These are phyloP conservation scores for Rhorus exstirpatorius DNA, from an alignment of 2,888 invertebrate species.

Conservation along the genomic window DNA sequence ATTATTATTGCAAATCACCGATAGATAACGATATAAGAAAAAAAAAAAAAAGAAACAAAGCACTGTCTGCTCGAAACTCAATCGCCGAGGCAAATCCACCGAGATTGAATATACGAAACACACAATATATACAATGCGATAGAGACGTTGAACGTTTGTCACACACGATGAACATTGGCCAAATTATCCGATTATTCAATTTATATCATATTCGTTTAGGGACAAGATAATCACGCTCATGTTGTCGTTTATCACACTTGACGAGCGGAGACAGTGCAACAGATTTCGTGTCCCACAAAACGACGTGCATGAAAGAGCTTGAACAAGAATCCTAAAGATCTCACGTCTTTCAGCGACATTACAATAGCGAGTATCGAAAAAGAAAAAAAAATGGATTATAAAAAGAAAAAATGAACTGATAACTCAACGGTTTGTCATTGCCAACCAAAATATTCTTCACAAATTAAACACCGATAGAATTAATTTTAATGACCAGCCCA, in stretches of 20 bases:
- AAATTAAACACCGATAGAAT: too few species aligned
- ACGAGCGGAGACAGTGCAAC: not conserved
- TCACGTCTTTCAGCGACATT: not conserved
- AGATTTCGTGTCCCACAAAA: not conserved
- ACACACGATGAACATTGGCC: conserved; percentile 54
- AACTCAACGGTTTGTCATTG: too few species aligned
- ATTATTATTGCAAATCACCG: conserved; percentile 2
- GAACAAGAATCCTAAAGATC: conserved; percentile 6
- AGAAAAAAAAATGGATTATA: not conserved
- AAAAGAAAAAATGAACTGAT: not conserved
- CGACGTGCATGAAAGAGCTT: not conserved
- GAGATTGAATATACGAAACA: conserved; percentile 27
- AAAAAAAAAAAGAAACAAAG: conserved; percentile 6
- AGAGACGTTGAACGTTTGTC: conserved; percentile 59
- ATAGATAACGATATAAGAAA: not conserved
- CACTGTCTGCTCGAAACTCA: not conserved
- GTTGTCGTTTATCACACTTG: conserved; percentile 54
- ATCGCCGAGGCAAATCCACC: conserved; percentile 7
- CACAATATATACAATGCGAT: conserved; percentile 41
- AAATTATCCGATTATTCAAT: conserved; percentile 69
- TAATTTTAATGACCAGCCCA: too few species aligned
- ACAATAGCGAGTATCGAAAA: not conserved
- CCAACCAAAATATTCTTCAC: too few species aligned
- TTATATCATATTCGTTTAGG: conserved; percentile 61
- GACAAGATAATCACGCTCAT: conserved; percentile 42